Evolutionary conservation across 2,888 invertebrate species (phyloP).

Genomic region (Yponomeuta cagnagella): DNA sequence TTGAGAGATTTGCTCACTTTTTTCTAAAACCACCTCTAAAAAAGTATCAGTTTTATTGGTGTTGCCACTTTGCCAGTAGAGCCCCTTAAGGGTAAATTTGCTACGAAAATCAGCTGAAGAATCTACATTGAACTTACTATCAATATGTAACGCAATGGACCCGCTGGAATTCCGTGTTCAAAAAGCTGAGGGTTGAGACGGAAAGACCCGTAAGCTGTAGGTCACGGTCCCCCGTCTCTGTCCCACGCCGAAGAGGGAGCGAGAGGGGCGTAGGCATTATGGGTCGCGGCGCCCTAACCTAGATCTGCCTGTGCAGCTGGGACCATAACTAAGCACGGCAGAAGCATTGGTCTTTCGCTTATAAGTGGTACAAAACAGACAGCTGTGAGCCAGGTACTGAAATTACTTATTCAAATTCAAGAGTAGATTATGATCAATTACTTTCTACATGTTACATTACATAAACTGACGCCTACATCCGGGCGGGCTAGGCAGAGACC

Average conservation of each 20-base stretch:
- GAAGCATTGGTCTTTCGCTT: not conserved
- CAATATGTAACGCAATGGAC: not conserved
- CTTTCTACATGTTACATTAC: too few species aligned
- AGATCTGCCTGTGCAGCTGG: conserved; percentile 33
- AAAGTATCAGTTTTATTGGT: too few species aligned
- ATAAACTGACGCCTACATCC: too few species aligned
- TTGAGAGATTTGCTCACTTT: too few species aligned
- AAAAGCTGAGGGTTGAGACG: not conserved
- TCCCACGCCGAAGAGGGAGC: conserved; percentile 40
- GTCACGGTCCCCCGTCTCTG: conserved; percentile 56
- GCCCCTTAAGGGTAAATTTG: too few species aligned
- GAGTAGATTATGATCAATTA: too few species aligned
- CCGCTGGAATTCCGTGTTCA: not conserved
- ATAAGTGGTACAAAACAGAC: not conserved
- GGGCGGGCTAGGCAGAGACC: too few species aligned
- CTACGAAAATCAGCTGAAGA: not conserved
- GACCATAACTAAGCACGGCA: not conserved
- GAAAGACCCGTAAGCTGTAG: conserved; percentile 61
- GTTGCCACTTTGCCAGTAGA: too few species aligned
- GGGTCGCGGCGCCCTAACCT: conserved; percentile 73
- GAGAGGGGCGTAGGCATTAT: conserved; percentile 48
- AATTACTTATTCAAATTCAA: too few species aligned
- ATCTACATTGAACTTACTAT: too few species aligned
- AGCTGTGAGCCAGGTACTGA: not conserved
- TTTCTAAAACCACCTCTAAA: too few species aligned